These are phyloP conservation scores for Streptopelia turtur DNA, from an alignment of 2,797 vertebrate genomes.

Conservation along the genomic window DNA sequence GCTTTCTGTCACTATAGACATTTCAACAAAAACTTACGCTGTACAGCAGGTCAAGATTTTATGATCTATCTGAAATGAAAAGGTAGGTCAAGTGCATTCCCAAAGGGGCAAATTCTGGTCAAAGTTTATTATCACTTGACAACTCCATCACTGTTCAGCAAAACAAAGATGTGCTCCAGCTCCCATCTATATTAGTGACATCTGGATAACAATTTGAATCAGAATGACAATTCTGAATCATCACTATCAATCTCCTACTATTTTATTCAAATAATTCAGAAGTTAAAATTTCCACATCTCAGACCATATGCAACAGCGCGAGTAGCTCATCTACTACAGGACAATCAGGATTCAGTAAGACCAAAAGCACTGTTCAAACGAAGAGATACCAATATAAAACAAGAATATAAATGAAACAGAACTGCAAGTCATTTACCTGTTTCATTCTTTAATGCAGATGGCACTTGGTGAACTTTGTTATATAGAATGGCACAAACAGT, in stretches of 20 bases:
- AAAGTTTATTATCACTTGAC: not conserved
- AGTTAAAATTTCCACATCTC: not conserved
- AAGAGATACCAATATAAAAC: not conserved
- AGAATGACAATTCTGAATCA: not conserved
- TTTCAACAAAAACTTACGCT: not conserved
- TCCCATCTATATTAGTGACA: not conserved
- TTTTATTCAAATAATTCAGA: not conserved
- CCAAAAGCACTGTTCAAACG: not conserved
- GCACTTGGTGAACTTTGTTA: conserved; percentile 81
- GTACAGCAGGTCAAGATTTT: not conserved
- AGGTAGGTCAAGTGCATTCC: not conserved
- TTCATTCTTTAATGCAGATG: conserved; percentile 60
- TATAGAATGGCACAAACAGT: conserved; percentile 87
- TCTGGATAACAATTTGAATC: not conserved
- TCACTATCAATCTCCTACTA: not conserved
- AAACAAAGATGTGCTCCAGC: not conserved
- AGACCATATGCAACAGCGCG: not conserved
- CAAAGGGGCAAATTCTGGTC: not conserved
- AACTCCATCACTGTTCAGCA: not conserved
- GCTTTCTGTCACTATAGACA: not conserved
- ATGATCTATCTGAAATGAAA: not conserved
- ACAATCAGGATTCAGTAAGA: not conserved
- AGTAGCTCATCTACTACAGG: not conserved
- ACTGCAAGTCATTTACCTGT: conserved; percentile 71
- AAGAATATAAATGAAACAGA: not conserved